phyloP scores from a whole-genome alignment of 2,113 vertebrate genomes.

The Butorides virescens region DNA sequence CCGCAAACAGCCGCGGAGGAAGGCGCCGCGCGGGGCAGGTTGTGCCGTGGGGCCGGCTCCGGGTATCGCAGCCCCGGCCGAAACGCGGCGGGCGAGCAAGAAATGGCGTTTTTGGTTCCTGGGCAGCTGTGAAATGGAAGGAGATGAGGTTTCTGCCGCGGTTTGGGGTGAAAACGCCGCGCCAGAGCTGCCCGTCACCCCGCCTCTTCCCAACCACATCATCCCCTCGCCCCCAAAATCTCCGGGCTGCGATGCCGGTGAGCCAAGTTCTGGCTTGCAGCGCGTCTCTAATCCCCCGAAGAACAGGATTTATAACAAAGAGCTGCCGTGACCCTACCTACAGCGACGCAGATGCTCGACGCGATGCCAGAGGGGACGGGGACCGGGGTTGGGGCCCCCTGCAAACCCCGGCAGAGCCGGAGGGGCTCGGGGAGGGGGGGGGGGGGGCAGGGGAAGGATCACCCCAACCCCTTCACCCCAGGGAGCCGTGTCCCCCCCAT shows the following conservation, averaged over 20 bases:
- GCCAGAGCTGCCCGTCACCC: background rate
- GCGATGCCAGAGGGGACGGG: background rate
- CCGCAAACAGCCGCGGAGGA: background rate
- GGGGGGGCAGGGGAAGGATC: too few relatives aligned
- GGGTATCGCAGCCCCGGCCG: background rate
- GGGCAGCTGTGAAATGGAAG: background rate
- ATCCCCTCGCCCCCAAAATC: background rate
- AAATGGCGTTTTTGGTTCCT: background rate
- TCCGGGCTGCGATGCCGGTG: background rate
- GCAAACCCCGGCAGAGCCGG: background rate
- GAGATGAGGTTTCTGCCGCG: background rate
- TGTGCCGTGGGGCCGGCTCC: background rate
- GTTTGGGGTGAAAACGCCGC: background rate
- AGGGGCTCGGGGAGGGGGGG: background rate
- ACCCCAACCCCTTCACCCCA: background rate
- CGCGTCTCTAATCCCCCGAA: background rate
- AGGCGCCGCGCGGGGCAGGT: background rate
- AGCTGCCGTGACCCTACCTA: background rate
- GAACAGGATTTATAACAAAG: constrained; percentile 11
- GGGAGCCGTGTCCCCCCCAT: background rate
- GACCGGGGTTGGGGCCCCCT: background rate
- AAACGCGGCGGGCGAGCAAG: background rate
- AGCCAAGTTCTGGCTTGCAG: background rate
- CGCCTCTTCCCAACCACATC: background rate
- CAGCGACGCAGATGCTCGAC: background rate